A percentile compares a stretch with the other conserved stretches of the same genome.
phyloP scores from a whole-genome alignment of 2,888 invertebrate species.

The Philhelius pedissequus region DNA sequence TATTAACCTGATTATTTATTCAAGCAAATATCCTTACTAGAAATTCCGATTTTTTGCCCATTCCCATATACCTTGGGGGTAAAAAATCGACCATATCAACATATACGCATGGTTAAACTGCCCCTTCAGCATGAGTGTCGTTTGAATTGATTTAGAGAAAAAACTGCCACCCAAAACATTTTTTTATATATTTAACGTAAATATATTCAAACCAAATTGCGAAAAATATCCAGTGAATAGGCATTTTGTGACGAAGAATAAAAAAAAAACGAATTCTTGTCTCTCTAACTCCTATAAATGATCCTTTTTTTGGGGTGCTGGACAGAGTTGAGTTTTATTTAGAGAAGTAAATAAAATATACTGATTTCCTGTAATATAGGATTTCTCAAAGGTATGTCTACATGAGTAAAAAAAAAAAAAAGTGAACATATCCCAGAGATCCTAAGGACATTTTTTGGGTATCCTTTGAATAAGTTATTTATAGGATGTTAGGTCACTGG shows the following conservation, averaged over 20 bases:
- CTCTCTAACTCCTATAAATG: neutral
- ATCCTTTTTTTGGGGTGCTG: neutral
- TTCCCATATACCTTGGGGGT: neutral
- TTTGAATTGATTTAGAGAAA: slow-evolving; percentile 30
- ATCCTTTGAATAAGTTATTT: slow-evolving; percentile 29
- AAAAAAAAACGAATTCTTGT: neutral
- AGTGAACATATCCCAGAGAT: neutral
- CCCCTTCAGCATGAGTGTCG: slow-evolving; percentile 30
- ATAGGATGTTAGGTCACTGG: slow-evolving; percentile 8
- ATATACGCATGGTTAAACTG: slow-evolving; percentile 20
- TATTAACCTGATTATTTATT: slow-evolving; percentile 39
- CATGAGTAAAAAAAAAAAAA: neutral
- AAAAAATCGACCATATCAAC: slow-evolving; percentile 21
- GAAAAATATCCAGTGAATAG: slow-evolving; percentile 25
- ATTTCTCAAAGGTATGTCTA: neutral
- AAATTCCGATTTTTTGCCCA: slow-evolving; percentile 4
- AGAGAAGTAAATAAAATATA: slow-evolving; percentile 6
- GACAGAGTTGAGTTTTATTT: neutral
- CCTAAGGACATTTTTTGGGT: neutral
- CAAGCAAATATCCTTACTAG: slow-evolving; percentile 17
- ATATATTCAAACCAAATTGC: slow-evolving; percentile 45
- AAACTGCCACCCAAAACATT: slow-evolving; percentile 19
- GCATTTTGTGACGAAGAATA: neutral
- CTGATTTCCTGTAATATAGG: neutral
- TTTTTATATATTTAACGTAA: neutral